phyloP scores from a whole-genome alignment of 1,140 invertebrate species.

The Heliconius eleuchia region DNA sequence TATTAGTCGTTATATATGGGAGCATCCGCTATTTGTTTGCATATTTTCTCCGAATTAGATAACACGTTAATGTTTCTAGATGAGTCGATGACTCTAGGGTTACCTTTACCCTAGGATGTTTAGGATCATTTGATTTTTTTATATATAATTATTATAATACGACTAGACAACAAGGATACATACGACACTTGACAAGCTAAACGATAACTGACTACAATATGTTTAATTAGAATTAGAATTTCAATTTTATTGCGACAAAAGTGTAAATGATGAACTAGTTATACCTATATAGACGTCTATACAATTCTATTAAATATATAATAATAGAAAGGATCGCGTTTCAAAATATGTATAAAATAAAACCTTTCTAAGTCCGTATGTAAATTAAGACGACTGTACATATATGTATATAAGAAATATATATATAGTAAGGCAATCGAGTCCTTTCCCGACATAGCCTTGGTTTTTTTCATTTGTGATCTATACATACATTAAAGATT shows the following conservation, averaged over 20 bases:
- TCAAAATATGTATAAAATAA: conserved; percentile 39
- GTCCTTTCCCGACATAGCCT: conserved; percentile 58
- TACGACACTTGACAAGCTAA: neutral
- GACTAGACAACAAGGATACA: neutral
- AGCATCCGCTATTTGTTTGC: conserved; percentile 6
- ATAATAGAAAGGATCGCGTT: conserved; percentile 22
- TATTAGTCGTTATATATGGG: neutral
- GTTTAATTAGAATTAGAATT: neutral
- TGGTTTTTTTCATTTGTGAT: conserved; percentile 64
- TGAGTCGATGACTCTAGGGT: conserved; percentile 2
- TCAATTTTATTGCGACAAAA: neutral
- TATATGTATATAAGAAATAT: conserved; percentile 66
- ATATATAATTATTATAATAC: neutral
- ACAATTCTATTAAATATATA: neutral
- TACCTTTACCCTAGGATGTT: neutral
- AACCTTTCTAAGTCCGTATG: conserved; percentile 54
- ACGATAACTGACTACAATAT: neutral
- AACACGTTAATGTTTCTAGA: conserved; percentile 20
- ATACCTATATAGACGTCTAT: conserved; percentile 1
- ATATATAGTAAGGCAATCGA: conserved; percentile 44
- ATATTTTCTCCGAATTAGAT: conserved; percentile 15
- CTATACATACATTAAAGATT: conserved; percentile 57
- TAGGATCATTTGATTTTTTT: neutral
- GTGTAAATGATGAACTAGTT: neutral
- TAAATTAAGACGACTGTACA: conserved; percentile 60